Base-by-base conservation (phyloP, 2,888 invertebrate species). In the Digitonthophagus gazella region DNA sequence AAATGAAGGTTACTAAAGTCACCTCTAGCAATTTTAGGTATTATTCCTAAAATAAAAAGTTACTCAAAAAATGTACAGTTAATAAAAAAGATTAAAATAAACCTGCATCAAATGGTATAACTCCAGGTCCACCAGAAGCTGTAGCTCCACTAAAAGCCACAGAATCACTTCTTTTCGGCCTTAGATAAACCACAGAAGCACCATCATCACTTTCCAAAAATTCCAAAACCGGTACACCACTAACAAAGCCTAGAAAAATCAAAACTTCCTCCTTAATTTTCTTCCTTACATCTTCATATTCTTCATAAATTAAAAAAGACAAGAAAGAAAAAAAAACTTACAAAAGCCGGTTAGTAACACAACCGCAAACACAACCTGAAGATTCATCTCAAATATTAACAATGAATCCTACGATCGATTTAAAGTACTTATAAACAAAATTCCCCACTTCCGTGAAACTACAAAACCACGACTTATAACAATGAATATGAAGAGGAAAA, bases 61-160 rank as follows among this genome's bases (percentile, higher is more conserved):
- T n/a, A n/a, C n/a, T n/a, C n/a, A 20, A 18, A 22, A 18, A 64
- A 64, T 18, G n/a, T 57, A 16, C 57, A 16, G 57, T 57, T 57
- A 57, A 57, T 22, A 66, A 20, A 64, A 64, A 64, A 20, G 6
- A 64, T 14, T 15, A 8, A 28, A 55, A n/a, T 20, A 44, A 57
- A 61, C 68, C 18, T 15, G 65, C 68, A 63, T 68, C 55, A n/a
- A 66, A 57, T 44, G 66, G 69, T n/a, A 15, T 67, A 56, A 54
- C 67, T 8, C 71, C 44, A 28, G 64, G 68, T n/a, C 65, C 58
- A 56, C 70, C 67, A 55, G 69, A 66, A 57, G 72, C 68, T 4
- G 72, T 71, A 14, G 72, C 65, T 3, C 74, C 71, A 6, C 71
- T 64, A 0, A 69, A 72, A 18, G 75, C 73, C 3, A 44, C 6